Conservation (phyloP, 2,888 invertebrate species). For the Trachelus iudaicus region DNA sequence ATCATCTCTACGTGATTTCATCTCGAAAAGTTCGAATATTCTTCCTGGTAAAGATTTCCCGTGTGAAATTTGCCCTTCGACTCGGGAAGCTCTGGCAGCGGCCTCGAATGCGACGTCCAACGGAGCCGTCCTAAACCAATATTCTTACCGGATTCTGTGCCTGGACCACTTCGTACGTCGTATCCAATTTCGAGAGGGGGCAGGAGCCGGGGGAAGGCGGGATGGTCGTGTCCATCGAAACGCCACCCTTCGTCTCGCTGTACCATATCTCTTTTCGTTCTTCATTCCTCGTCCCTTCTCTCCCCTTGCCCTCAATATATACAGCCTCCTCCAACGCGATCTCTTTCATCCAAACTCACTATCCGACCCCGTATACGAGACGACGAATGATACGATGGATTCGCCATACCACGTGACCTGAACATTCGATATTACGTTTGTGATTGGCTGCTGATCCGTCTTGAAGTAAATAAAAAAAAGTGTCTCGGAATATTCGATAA, state of each 20-base stretch:
- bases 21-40: neutral
- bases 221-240: neutral
- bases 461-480: neutral
- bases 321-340: neutral
- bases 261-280: constrained; percentile 5
- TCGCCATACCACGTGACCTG: constrained; percentile 9
- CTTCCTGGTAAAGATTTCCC: constrained; percentile 24
- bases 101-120: constrained; percentile 29
- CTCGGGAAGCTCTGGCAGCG: constrained; percentile 10
- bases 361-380: neutral
- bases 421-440: constrained; percentile 29
- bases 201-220: neutral
- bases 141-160: constrained; percentile 29
- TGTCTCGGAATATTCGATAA: neutral
- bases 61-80: constrained; percentile 32
- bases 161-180: constrained; percentile 11
- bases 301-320: neutral
- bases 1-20: neutral
- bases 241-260: neutral
- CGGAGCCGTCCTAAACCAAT: constrained; percentile 40
- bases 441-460: constrained; percentile 13
- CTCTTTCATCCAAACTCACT: neutral
- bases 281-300: constrained; percentile 7
- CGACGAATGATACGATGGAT: neutral
- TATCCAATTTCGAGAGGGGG: constrained; percentile 25